Base-by-base conservation (phyloP, 2,888 invertebrate species). In the Polyploca ridens region DNA sequence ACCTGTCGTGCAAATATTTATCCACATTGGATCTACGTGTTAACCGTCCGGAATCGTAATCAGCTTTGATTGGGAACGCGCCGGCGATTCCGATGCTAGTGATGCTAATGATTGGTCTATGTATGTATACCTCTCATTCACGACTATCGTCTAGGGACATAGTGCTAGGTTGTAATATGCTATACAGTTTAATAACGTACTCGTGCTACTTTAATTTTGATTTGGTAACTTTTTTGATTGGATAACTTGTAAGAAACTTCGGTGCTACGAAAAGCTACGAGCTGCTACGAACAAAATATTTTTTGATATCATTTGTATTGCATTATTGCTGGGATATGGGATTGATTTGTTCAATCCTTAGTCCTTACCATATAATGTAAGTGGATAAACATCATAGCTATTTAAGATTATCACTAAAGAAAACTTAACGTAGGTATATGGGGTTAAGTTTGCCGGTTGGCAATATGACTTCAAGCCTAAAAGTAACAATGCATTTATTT, bases 1-100 rank as follows among this genome's bases (percentile, higher is more conserved):
- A 88, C 90, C 91, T 90, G 92, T 90, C 92, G 89, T 87, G 90
- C 90, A 93, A 93, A 93, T 92, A 93, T 93, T 93, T 93, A 91
- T 90, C 88, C 88, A 87, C 90, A 87, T 88, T 82, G 89, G 89
- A 90, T 91, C 93, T 89, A 91, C 91, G 90, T 89, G 90, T 87
- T 87, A 86, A 88, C 87, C 88, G 85, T 80, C 74, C 82, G 83
- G 91, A 91, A 92, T 93, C 76, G 90, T 93, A 92, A 93, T 90
- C 90, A 88, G 88, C 84, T 87, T 84, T 91, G 92, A 91, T 91
- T 91, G 88, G 85, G 81, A 76, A 66, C 76, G 38, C 33, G 49
- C 35, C 54, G 64, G 19, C 54, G 60, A 64, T 61, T 64, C 64
- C 60, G 27, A 60, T 61, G 27, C 38, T 49, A 35, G n/a, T 59